Percentiles rank a stretch among this genome's conserved stretches.
These are phyloP conservation scores for Saccostrea cuccullata DNA, from an alignment of 1,140 invertebrate genomes.

Conservation along the genomic window DNA sequence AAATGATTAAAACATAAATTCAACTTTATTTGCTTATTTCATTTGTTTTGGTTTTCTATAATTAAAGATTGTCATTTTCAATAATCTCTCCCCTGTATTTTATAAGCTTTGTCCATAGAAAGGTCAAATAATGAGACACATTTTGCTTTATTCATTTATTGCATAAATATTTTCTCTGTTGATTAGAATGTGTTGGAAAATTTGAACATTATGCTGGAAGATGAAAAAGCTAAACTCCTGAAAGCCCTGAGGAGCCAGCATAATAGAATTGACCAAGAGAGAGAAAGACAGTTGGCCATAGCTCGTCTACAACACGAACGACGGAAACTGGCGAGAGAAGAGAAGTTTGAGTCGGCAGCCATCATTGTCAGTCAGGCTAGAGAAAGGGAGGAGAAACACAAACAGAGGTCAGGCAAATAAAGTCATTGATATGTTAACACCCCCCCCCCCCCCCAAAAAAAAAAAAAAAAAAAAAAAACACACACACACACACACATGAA, in stretches of 20 bases:
- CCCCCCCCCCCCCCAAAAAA: too few relatives aligned
- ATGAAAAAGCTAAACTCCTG: slow-evolving; percentile 70
- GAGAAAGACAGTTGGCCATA: slow-evolving; percentile 66
- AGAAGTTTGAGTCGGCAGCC: slow-evolving; percentile 69
- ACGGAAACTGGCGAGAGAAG: slow-evolving; percentile 65
- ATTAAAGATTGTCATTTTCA: too few relatives aligned
- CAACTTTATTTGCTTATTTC: too few relatives aligned
- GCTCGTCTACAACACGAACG: slow-evolving; percentile 63
- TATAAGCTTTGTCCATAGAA: too few relatives aligned
- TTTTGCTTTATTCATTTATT: too few relatives aligned
- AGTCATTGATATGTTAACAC: not conserved
- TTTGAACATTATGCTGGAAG: slow-evolving; percentile 71
- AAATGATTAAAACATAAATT: too few relatives aligned
- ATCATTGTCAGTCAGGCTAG: slow-evolving; percentile 66
- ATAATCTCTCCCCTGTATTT: too few relatives aligned
- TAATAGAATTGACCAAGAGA: slow-evolving; percentile 60
- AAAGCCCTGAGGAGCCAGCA: slow-evolving; percentile 61
- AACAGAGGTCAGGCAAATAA: slow-evolving; percentile 59
- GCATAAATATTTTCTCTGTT: not conserved
- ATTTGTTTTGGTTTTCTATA: too few relatives aligned
- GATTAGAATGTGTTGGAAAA: slow-evolving; percentile 72
- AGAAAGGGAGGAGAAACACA: slow-evolving; percentile 57
- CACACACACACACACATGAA: too few relatives aligned
- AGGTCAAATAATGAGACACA: too few relatives aligned
- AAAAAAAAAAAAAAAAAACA: too few relatives aligned